Percentiles rank a stretch among this genome's conserved stretches.
These are phyloP conservation scores for Aporrectodea caliginosa DNA, from an alignment of 1,140 invertebrate genomes.

Conservation along the genomic window DNA sequence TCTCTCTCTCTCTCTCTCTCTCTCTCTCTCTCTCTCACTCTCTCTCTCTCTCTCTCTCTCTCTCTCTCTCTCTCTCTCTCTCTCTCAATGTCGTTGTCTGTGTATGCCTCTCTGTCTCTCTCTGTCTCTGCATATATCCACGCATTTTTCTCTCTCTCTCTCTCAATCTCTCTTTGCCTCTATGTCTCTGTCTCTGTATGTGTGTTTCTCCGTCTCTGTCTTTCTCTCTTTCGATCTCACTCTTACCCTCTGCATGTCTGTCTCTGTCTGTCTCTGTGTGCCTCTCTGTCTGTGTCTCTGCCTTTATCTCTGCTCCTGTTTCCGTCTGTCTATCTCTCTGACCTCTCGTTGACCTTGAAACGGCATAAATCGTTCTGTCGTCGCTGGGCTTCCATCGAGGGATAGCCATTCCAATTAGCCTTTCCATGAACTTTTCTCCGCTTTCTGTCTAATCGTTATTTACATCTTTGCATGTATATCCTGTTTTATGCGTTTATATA, in stretches of 20 bases:
- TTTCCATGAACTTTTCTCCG: too few species aligned
- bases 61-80: background rate
- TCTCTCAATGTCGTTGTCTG: background rate
- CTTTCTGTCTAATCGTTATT: too few species aligned
- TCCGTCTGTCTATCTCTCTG: background rate
- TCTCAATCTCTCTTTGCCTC: background rate
- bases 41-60: background rate
- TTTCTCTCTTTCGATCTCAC: background rate
- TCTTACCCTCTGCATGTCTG: too few species aligned
- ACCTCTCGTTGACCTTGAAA: too few species aligned
- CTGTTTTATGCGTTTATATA: too few species aligned
- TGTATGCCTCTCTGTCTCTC: background rate
- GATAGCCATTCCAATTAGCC: too few species aligned
- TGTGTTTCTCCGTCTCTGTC: background rate
- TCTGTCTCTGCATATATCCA: background rate
- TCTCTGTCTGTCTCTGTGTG: background rate
- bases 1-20: slow-evolving; percentile 1
- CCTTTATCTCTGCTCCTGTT: background rate
- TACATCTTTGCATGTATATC: too few species aligned
- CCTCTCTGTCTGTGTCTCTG: background rate
- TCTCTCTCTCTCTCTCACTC: background rate
- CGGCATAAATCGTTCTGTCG: too few species aligned
- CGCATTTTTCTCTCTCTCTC: background rate
- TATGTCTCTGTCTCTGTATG: background rate
- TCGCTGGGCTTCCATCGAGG: too few species aligned